Base-by-base conservation (phyloP, 2,888 invertebrate genomes). In the Tenthredo distinguenda region DNA sequence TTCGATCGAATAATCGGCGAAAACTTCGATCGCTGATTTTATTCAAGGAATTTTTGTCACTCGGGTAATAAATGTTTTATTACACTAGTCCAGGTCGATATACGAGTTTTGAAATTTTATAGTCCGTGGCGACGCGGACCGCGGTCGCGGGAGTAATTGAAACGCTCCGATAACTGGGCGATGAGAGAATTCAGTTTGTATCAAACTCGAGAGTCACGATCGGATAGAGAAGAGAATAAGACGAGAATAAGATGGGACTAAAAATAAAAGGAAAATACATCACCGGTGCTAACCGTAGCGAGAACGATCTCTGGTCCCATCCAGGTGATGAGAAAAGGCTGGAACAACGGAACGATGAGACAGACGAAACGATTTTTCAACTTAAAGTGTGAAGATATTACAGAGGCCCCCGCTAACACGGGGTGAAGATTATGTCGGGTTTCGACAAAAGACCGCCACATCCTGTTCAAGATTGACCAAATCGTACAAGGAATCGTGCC, bases 341-440 rank as follows among this genome's bases (percentile, higher is more conserved):
- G 62, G 62, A 83, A 68, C 68, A 83, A 83, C 43, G 34, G 34
- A 34, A 47, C 65, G 68, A 68, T 62, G 31, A 58, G 58, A 34
- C 58, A 62, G 81, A 68, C 65, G 50, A 43, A 50, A 50, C 47
- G 47, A 68, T 83, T 83, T 83, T 83, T 83, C 83, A 68, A 47
- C 43, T 83, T 68, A 83, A 83, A 83, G 68, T 83, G 83, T 83
- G 83, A 83, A 83, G 83, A 83, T 83, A 83, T 83, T 83, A 55
- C n/a, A 55, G 55, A 68, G 62, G 18, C 7, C 10, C 47, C 31
- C 55, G n/a, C 21, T 43, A n/a, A 81, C 5, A 77, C 40, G 1
- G n/a, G 37, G n/a, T 26, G 71, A 68, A 68, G 47, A 71, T 50
- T 31, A 40, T 50, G 26, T 65, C 21, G 31, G 81, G 37, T 31